A percentile compares a stretch with the other conserved stretches of the same genome.
phyloP scores from a whole-genome alignment of 1,140 invertebrate genomes.

The Trachymyrmex septentrionalis region DNA sequence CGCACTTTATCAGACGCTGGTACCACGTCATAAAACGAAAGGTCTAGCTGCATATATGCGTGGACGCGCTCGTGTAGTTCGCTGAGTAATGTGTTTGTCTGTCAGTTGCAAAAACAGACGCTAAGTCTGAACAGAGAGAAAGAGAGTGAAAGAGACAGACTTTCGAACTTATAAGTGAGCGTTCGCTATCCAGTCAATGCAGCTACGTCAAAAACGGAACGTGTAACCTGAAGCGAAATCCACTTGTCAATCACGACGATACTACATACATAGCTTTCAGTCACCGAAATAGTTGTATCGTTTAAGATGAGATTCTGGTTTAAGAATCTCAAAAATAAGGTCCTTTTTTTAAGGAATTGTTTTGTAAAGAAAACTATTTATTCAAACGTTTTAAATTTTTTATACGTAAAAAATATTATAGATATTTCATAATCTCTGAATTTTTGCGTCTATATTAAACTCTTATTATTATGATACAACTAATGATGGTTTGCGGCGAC shows the following conservation, averaged over 20 bases:
- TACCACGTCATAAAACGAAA: conserved; percentile 43
- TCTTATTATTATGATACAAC: no score
- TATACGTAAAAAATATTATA: no score
- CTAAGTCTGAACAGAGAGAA: conserved; percentile 2
- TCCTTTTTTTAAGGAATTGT: no score
- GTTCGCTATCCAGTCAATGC: neutral
- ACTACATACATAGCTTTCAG: neutral
- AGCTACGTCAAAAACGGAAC: neutral
- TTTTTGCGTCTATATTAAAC: no score
- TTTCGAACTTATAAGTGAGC: conserved; percentile 27
- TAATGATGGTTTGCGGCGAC: no score
- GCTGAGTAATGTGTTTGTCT: conserved; percentile 59
- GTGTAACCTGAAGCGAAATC: neutral
- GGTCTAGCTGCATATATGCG: neutral
- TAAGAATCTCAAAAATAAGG: no score
- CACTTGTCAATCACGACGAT: conserved; percentile 14
- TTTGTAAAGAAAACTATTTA: no score
- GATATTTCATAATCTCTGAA: no score
- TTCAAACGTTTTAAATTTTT: no score
- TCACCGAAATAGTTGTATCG: neutral
- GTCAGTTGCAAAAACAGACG: conserved; percentile 25
- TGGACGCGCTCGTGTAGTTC: neutral
- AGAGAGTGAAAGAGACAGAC: conserved; percentile 20
- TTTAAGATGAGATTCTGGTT: neutral
- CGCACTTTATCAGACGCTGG: conserved; percentile 33